Base-by-base conservation (phyloP, 2,797 vertebrate genomes). In the Podargus strigoides region DNA sequence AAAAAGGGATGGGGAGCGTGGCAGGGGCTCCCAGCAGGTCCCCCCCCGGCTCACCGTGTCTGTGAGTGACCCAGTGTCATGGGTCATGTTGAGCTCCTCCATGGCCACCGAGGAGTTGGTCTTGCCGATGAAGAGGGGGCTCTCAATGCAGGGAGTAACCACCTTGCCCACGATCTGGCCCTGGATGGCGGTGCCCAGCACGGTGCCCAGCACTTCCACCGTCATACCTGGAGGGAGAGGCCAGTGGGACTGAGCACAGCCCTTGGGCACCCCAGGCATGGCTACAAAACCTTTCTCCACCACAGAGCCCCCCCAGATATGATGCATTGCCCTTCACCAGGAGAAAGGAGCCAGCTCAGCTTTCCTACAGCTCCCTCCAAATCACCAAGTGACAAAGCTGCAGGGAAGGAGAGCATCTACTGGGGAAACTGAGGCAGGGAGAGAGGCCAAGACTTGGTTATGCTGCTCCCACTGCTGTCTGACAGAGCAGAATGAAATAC, bases 151-250 rank as follows among this genome's bases (percentile, higher is more conserved):
- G 44, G 98, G 98, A 0, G 97, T 97, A 21, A 98, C 85, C 11
- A 92, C 98, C 12, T 98, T 98, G 21, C 99, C 99, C 39, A 99
- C 98, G 5, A 99, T 99, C 97, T 99, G 99, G 26, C 99, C 99
- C 94, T 99, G 99, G 97, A 99, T 98, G 2, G 99, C 99, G 0
- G 99, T 99, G 81, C 99, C 99, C 87, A 99, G 95, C 85, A 99
- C 98, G 0, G 98, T 98, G 28, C 99, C 99, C 87, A 99, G 89
- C 62, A 99, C 98, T 95, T 99, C 99, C 95, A 99, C 98, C 0
- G 98, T 99, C 99, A 99, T 99, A 39, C 99, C 99, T 99, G 97
- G 4, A 89, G 28, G 41, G 73, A 85, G 49, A 89, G 24, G 46
- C 5, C 74, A 19, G 62, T 0, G 0, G n/a, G 53, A 26, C 22